Conservation (phyloP, 2,888 invertebrate species). For the Tipula unca region DNA sequence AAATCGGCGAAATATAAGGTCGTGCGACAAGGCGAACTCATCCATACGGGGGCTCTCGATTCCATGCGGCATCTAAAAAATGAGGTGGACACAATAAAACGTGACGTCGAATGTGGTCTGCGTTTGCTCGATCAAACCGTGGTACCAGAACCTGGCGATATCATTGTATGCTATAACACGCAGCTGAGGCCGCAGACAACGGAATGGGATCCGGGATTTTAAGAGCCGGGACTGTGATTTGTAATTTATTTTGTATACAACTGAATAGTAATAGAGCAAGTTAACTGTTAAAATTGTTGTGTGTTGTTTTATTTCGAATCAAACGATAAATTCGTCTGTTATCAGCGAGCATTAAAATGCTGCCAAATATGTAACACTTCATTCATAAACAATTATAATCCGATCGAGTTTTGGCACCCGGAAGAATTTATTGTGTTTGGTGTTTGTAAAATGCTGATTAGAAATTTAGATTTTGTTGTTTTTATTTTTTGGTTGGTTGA, state of each 20-base stretch:
- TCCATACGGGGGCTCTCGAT: slow-evolving; percentile 61
- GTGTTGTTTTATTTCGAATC: background rate
- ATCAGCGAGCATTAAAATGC: background rate
- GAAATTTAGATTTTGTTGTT: background rate
- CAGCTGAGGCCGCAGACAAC: slow-evolving; percentile 55
- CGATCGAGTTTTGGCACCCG: background rate
- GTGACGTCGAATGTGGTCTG: slow-evolving; percentile 83
- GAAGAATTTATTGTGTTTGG: background rate
- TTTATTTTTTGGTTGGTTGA: background rate
- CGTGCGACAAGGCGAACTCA: slow-evolving; percentile 52
- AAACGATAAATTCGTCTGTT: background rate
- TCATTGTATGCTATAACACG: slow-evolving; percentile 64
- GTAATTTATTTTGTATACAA: background rate
- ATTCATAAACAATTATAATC: background rate
- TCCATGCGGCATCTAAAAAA: slow-evolving; percentile 86
- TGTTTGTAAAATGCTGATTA: background rate
- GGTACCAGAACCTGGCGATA: slow-evolving; percentile 65
- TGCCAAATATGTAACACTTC: background rate
- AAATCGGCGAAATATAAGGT: slow-evolving; percentile 59
- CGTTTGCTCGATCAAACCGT: slow-evolving; percentile 57
- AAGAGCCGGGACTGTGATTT: slow-evolving; percentile 29
- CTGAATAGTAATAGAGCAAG: background rate
- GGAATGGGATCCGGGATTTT: slow-evolving; percentile 84
- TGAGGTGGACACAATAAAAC: slow-evolving; percentile 75
- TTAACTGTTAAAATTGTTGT: background rate